phyloP scores from a whole-genome alignment of 2,888 invertebrate species.

The Epinotia ramella region DNA sequence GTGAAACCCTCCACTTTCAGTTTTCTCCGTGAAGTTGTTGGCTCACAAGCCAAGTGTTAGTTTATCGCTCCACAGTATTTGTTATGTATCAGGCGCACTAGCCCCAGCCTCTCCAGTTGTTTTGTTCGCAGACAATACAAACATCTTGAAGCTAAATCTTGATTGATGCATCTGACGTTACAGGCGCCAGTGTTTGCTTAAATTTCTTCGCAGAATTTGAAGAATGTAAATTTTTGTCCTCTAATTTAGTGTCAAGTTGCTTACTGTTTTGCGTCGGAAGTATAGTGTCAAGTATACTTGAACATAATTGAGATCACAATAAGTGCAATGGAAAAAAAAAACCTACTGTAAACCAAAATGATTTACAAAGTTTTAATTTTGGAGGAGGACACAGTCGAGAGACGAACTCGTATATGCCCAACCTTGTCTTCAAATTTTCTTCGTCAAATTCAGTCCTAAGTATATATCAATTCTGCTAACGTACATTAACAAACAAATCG shows the following conservation, averaged over 20 bases:
- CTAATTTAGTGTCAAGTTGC: conserved; percentile 15
- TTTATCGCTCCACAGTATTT: conserved; percentile 33
- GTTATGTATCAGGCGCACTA: conserved; percentile 35
- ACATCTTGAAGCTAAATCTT: conserved; percentile 29
- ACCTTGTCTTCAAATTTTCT: too few relatives aligned
- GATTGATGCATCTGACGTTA: conserved; percentile 12
- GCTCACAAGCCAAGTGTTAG: conserved; percentile 38
- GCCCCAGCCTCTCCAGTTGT: conserved; percentile 29
- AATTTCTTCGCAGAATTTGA: conserved; percentile 12
- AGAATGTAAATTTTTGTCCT: conserved; percentile 9
- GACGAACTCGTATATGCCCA: too few relatives aligned
- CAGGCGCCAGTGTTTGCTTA: conserved; percentile 17
- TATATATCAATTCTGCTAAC: too few relatives aligned
- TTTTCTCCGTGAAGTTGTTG: conserved; percentile 48
- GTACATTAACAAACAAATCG: too few relatives aligned
- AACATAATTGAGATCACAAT: not conserved
- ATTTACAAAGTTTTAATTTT: too few relatives aligned
- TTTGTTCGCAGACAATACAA: conserved; percentile 33
- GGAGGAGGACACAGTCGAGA: too few relatives aligned
- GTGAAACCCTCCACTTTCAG: conserved; percentile 45
- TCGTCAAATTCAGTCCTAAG: too few relatives aligned
- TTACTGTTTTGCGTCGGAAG: conserved; percentile 1
- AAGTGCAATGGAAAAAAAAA: not conserved
- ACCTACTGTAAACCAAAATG: too few relatives aligned
- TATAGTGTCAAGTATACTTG: not conserved